Conservation (phyloP, 2,888 invertebrate species). For the Papilio protenor region DNA sequence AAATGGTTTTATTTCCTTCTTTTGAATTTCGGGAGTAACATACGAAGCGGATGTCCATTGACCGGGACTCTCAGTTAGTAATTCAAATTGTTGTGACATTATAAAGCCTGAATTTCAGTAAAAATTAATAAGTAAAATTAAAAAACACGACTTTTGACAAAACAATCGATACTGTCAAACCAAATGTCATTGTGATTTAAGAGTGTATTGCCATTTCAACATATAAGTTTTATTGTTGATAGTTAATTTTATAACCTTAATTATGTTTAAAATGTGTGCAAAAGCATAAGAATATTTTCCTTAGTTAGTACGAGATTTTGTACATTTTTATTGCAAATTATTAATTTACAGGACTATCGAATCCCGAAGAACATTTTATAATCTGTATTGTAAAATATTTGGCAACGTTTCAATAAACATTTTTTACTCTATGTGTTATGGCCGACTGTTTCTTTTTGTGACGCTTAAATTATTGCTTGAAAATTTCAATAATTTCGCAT, state of each 20-base stretch:
- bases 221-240: not conserved
- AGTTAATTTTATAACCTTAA: not conserved
- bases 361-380: not conserved
- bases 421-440: slow-evolving; percentile 1
- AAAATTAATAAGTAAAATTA: not conserved
- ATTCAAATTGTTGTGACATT: slow-evolving; percentile 77
- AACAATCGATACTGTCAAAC: not conserved
- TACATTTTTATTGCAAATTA: not conserved
- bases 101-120: slow-evolving; percentile 24
- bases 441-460: slow-evolving; percentile 2
- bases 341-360: not conserved
- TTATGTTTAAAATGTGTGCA: not conserved
- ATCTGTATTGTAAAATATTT: not conserved
- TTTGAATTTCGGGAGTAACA: slow-evolving; percentile 75
- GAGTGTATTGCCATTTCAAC: not conserved
- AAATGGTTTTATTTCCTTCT: slow-evolving; percentile 78
- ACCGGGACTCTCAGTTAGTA: slow-evolving; percentile 69
- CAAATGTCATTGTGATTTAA: not conserved
- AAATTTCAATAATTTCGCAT: not conserved
- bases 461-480: not conserved
- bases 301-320: not conserved
- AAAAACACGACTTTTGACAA: not conserved
- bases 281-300: not conserved
- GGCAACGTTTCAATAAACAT: not conserved
- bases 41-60: slow-evolving; percentile 70